Percentiles rank a stretch among this genome's conserved stretches.
Evolutionary conservation across 2,888 invertebrate species (phyloP).

Genomic region (Xanthorhoe designata): DNA sequence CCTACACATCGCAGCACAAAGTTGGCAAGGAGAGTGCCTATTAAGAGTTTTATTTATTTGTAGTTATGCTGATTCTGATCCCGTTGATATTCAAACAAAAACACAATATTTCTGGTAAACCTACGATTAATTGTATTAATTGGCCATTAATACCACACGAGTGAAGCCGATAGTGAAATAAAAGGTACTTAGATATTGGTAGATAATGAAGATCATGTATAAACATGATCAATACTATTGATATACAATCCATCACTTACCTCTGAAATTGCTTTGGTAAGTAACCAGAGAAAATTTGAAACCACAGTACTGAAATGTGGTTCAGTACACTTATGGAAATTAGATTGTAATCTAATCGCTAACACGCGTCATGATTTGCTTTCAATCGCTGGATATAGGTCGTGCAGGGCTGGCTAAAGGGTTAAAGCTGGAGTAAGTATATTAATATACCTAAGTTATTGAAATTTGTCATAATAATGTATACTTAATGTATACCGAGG

Average conservation of each 20-base stretch:
- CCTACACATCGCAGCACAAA: constrained; percentile 34
- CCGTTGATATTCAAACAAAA: neutral
- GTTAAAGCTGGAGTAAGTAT: neutral
- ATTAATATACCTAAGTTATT: neutral
- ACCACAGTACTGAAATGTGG: constrained; percentile 50
- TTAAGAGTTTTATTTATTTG: constrained; percentile 18
- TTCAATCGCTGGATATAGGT: constrained; percentile 55
- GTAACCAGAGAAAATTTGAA: constrained; percentile 50
- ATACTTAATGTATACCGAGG: no score
- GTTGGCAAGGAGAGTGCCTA: constrained; percentile 26
- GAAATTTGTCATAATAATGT: neutral
- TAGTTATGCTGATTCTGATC: constrained; percentile 7
- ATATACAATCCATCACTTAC: constrained; percentile 24
- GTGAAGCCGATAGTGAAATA: no score
- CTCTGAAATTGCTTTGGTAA: constrained; percentile 42
- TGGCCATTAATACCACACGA: no score
- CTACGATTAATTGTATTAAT: neutral
- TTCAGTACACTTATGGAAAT: constrained; percentile 60
- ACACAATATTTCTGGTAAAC: constrained; percentile 8
- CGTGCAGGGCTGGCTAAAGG: constrained; percentile 31
- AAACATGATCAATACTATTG: neutral
- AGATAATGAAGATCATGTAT: neutral
- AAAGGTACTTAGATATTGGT: no score
- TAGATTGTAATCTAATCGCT: constrained; percentile 61
- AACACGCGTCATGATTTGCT: constrained; percentile 60